phyloP scores from a whole-genome alignment of 2,888 invertebrate genomes.

The Ichneumoninae sp. region DNA sequence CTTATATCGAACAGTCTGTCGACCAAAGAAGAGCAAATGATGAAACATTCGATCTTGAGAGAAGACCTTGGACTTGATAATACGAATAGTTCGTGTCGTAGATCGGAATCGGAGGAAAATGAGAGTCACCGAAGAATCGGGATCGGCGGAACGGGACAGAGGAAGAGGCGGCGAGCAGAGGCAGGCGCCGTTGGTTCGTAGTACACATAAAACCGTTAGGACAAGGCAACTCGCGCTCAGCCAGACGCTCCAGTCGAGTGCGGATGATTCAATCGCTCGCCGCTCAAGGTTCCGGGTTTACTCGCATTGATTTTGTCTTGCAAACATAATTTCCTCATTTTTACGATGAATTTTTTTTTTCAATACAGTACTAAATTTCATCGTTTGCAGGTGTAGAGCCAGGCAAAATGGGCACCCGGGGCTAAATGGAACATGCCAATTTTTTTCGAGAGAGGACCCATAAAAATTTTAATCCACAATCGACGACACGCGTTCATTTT shows the following conservation, averaged over 20 bases:
- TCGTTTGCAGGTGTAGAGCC: no score
- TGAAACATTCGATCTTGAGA: constrained; percentile 13
- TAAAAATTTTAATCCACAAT: no score
- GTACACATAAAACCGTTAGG: constrained; percentile 76
- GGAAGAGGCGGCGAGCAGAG: constrained; percentile 62
- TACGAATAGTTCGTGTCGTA: not conserved
- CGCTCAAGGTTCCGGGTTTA: constrained; percentile 68
- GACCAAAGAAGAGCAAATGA: constrained; percentile 10
- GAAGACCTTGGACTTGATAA: constrained; percentile 56
- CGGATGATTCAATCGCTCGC: constrained; percentile 52
- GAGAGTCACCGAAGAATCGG: constrained; percentile 36
- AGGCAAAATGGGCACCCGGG: no score
- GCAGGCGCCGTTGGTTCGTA: constrained; percentile 69
- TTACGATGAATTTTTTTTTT: not conserved
- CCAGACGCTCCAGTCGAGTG: constrained; percentile 59
- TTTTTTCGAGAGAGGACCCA: no score
- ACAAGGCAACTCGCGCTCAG: constrained; percentile 59
- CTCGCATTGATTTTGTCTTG: constrained; percentile 45
- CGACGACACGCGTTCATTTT: no score
- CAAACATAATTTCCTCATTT: constrained; percentile 36
- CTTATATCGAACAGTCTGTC: not conserved
- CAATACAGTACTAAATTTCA: no score
- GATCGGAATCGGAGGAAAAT: not conserved
- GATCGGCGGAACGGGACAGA: constrained; percentile 45
- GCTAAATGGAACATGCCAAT: no score